Evolutionary conservation across 2,888 invertebrate genomes (phyloP).

Genomic region (Plemyria rubiginata): DNA sequence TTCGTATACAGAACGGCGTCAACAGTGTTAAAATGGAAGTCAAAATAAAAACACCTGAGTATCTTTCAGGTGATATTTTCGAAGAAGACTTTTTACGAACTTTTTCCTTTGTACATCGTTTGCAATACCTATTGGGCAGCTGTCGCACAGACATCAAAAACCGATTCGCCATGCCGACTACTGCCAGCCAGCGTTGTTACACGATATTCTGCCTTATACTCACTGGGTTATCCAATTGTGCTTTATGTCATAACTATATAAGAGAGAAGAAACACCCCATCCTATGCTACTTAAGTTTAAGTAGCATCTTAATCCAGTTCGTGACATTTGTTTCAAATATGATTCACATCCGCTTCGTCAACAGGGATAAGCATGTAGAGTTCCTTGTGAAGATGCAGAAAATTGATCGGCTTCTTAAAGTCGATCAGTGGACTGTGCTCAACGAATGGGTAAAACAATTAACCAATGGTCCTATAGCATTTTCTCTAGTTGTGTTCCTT

Average conservation of each 20-base stretch:
- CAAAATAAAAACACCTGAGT: conserved; percentile 48
- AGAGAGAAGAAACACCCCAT: conserved; percentile 25
- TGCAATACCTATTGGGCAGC: conserved; percentile 57
- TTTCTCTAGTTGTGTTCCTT: conserved; percentile 32
- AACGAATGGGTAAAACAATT: conserved; percentile 43
- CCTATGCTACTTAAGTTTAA: conserved; percentile 39
- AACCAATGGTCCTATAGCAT: conserved; percentile 43
- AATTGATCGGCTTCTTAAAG: conserved; percentile 61
- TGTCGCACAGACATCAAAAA: conserved; percentile 59
- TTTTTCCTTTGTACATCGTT: conserved; percentile 47
- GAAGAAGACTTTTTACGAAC: conserved; percentile 55
- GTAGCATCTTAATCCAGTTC: conserved; percentile 41
- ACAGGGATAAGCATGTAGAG: conserved; percentile 52
- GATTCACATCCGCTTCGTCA: conserved; percentile 58
- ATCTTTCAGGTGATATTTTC: conserved; percentile 60
- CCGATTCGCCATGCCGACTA: conserved; percentile 57
- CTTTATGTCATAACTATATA: conserved; percentile 34
- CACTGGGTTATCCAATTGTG: conserved; percentile 34
- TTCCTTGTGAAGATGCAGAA: conserved; percentile 62
- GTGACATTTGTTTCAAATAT: conserved; percentile 46
- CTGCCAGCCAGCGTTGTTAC: conserved; percentile 56
- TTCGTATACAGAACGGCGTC: no score
- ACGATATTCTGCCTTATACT: conserved; percentile 46
- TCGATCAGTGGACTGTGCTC: conserved; percentile 51
- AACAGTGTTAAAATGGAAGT: conserved; percentile 14